phyloP scores from a whole-genome alignment of 1,140 invertebrate genomes.

The Drosophila aff. region DNA sequence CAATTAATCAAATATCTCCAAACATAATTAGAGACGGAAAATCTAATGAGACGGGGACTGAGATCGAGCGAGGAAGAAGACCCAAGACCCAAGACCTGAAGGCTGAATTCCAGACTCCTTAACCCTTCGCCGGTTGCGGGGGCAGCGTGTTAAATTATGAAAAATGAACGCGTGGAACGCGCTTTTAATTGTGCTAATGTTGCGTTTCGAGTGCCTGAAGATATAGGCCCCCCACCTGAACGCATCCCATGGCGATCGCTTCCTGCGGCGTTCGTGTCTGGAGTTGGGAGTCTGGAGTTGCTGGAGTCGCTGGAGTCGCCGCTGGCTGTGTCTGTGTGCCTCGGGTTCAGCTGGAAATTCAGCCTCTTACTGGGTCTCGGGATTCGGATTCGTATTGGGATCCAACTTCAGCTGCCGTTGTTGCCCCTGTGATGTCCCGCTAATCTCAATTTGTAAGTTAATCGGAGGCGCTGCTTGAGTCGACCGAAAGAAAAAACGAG shows the following conservation, averaged over 20 bases:
- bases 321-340: slow-evolving; percentile 29
- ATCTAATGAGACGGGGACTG: slow-evolving; percentile 70
- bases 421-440: slow-evolving; percentile 72
- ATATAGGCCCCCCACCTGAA: slow-evolving; percentile 48
- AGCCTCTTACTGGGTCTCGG: slow-evolving; percentile 3
- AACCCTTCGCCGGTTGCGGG: slow-evolving; percentile 62
- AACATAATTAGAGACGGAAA: slow-evolving; percentile 81
- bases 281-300: slow-evolving; percentile 6
- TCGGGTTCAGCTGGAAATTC: slow-evolving; percentile 30
- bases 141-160: slow-evolving; percentile 84
- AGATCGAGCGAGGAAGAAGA: neutral
- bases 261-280: slow-evolving; percentile 53
- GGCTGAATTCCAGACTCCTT: slow-evolving; percentile 47
- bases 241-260: slow-evolving; percentile 52
- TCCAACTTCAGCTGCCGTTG: slow-evolving; percentile 47
- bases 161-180: slow-evolving; percentile 81
- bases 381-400: slow-evolving; percentile 1
- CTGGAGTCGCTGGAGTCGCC: slow-evolving; percentile 4
- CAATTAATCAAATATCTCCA: slow-evolving; percentile 81
- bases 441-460: slow-evolving; percentile 84
- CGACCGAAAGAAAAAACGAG: slow-evolving; percentile 41
- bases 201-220: slow-evolving; percentile 47
- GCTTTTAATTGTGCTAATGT: slow-evolving; percentile 83
- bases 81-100: neutral
- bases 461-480: slow-evolving; percentile 79